A percentile compares a stretch with the other conserved stretches of the same genome.
Evolutionary conservation across 2,888 invertebrate species (phyloP).

Genomic region (Amphipoea lucens): DNA sequence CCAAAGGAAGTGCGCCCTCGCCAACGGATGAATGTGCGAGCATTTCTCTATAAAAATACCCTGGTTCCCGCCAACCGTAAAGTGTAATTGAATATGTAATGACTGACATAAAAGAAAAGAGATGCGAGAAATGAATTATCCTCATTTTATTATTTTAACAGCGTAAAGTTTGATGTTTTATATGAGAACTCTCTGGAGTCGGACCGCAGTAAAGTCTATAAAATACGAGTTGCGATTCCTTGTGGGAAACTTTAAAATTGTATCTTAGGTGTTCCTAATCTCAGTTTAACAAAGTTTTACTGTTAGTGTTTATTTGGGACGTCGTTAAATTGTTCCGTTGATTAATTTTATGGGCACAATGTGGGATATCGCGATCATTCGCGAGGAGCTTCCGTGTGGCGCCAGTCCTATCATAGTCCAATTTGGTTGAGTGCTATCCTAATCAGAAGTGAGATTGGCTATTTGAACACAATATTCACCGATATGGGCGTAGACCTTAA

Average conservation of each 20-base stretch:
- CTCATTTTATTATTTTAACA: slow-evolving; percentile 52
- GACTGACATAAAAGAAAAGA: slow-evolving; percentile 59
- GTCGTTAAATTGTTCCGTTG: slow-evolving; percentile 55
- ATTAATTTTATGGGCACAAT: slow-evolving; percentile 53
- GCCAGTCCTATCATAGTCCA: slow-evolving; percentile 59
- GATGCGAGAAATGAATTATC: slow-evolving; percentile 45
- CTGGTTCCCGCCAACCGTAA: slow-evolving; percentile 33
- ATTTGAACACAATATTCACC: slow-evolving; percentile 52
- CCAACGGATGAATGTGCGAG: slow-evolving; percentile 38
- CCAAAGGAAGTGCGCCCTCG: slow-evolving; percentile 45
- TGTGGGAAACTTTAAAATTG: slow-evolving; percentile 52
- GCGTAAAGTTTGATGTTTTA: slow-evolving; percentile 48
- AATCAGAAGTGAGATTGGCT: slow-evolving; percentile 61
- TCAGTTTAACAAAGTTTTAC: slow-evolving; percentile 55
- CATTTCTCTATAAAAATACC: slow-evolving; percentile 52
- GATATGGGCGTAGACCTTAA: slow-evolving; percentile 47
- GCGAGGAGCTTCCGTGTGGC: slow-evolving; percentile 54
- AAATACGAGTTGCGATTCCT: slow-evolving; percentile 52
- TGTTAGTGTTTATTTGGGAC: slow-evolving; percentile 48
- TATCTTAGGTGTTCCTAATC: slow-evolving; percentile 46
- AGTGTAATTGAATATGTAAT: slow-evolving; percentile 64
- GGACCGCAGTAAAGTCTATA: slow-evolving; percentile 56
- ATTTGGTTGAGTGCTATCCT: slow-evolving; percentile 62
- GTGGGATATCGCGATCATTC: slow-evolving; percentile 32
- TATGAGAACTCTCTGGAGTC: slow-evolving; percentile 33